A percentile compares a stretch with the other conserved stretches of the same genome.
phyloP scores from a whole-genome alignment of 2,113 vertebrate genomes.

The Phyllostomus hastatus region DNA sequence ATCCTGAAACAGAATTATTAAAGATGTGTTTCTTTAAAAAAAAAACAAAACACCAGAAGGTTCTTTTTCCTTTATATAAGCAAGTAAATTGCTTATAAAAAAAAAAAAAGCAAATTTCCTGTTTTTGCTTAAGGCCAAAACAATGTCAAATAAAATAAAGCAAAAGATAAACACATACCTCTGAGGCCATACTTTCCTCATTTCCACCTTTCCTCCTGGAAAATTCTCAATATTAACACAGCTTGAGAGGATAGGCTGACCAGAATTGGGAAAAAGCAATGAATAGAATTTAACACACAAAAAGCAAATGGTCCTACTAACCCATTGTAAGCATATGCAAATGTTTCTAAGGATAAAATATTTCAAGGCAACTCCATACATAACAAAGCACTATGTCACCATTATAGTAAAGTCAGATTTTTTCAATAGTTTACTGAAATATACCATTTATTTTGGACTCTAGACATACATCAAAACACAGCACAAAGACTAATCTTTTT shows the following conservation, averaged over 20 bases:
- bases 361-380: conserved; percentile 20
- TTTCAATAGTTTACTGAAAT: conserved; percentile 11
- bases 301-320: background rate
- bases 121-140: conserved; percentile 71
- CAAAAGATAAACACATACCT: conserved; percentile 63
- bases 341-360: conserved; percentile 37
- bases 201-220: conserved; percentile 30
- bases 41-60: background rate
- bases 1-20: conserved; percentile 73
- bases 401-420: conserved; percentile 1
- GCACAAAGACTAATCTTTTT: background rate
- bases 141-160: conserved; percentile 70
- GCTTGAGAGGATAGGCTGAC: background rate
- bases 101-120: conserved; percentile 44
- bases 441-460: conserved; percentile 2
- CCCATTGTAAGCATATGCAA: background rate
- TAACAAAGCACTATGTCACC: background rate
- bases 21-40: conserved; percentile 55
- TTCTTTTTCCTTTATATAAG: conserved; percentile 54
- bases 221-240: conserved; percentile 57
- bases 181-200: background rate
- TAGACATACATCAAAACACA: background rate
- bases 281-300: background rate
- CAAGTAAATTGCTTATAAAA: background rate
- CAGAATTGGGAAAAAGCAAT: background rate